Conservation (phyloP, 2,797 vertebrate genomes). For the Etheostoma perlongum region DNA sequence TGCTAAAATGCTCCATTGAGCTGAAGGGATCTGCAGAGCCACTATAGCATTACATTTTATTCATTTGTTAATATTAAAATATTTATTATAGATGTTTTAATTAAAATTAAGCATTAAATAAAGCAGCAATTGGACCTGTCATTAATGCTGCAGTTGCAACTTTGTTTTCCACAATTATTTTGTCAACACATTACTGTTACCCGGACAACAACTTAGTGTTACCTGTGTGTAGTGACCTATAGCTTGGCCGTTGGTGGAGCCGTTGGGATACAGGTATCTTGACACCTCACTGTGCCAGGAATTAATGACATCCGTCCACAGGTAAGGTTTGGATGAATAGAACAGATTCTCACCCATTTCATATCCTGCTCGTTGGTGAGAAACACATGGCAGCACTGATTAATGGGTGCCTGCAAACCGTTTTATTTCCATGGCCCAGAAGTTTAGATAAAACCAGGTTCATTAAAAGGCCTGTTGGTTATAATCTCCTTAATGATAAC, state of each 20-base stretch:
- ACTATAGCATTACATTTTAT: neutral
- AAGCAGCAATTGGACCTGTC: neutral
- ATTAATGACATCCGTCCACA: constrained; percentile 62
- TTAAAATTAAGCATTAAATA: neutral
- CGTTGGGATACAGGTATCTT: constrained; percentile 59
- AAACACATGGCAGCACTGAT: constrained; percentile 38
- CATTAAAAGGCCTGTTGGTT: constrained; percentile 19
- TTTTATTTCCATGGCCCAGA: constrained; percentile 32
- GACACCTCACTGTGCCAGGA: constrained; percentile 79
- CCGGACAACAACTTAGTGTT: neutral
- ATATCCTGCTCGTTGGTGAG: constrained; percentile 74
- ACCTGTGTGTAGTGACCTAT: constrained; percentile 86
- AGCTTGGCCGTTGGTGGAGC: constrained; percentile 31
- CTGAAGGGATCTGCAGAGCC: neutral
- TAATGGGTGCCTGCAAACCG: constrained; percentile 24
- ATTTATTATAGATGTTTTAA: neutral
- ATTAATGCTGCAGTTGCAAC: neutral
- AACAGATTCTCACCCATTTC: constrained; percentile 82
- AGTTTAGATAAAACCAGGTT: constrained; percentile 32
- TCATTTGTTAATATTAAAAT: neutral
- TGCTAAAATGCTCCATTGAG: neutral
- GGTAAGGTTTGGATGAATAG: fast-evolving
- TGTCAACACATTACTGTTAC: neutral
- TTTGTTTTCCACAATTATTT: neutral
- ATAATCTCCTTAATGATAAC: constrained; percentile 38